Evolutionary conservation across 2,797 vertebrate genomes (phyloP), one percentile per base, ranked within the genome.

Genomic region (Perodicticus potto): DNA sequence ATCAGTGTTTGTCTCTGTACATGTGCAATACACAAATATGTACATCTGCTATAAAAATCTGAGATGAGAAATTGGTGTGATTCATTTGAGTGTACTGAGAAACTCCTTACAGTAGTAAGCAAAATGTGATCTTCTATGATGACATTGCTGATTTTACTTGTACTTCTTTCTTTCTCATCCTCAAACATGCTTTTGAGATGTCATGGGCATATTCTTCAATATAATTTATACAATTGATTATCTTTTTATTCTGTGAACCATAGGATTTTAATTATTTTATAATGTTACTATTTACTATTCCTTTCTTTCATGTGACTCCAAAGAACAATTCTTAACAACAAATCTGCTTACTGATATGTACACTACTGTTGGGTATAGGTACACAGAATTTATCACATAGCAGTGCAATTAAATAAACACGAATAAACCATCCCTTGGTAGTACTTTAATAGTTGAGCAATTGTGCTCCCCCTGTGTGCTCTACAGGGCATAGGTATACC

Each of bases 381-480:
- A 55, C 7, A 57, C 2, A 84, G 77, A 91, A 88, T 69, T 91
- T 78, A 87, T 93, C 83, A 93, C 72, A 57, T 53, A 93, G 22
- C 55, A 86, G 34, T 53, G 8, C 69, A 96, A 96, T 95, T 92
- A 96, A 98, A 89, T 40, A 45, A 32, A 37, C 12, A 89, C 90
- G 95, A 96, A 95, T 85, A 74, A 97, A 96, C 17, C 23, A 22
- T 87, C 90, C 97, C 86, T 97, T 91, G 70, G 77, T 89, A 90
- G 87, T 90, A 55, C 97, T 97, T 95, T 91, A 95, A 86, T 61
- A 94, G 81, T 78, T 0, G 3, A 96, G 83, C 8, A 59, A 53
- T 82, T 93, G 84, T 55, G 65, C 32, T 98, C 97, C 96, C 94
- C 86, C 83, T 98, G 98, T 98, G 98, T 98, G 98, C 98, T 98